phyloP scores from a whole-genome alignment of 2,113 vertebrate species.

The Stigmatopora nigra region DNA sequence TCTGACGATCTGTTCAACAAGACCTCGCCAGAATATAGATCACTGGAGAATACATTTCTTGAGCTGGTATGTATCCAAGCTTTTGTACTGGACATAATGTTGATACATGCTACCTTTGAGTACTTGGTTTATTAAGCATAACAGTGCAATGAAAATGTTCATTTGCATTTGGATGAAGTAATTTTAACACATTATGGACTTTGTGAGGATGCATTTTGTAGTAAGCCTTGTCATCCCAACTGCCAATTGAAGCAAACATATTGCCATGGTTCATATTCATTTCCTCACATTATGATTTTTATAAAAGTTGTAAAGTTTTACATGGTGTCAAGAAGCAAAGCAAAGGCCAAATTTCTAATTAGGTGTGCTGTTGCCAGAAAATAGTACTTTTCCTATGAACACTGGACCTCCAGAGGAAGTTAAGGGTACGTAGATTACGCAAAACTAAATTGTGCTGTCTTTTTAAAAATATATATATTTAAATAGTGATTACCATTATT shows the following conservation, averaged over 20 bases:
- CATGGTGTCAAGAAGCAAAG: not conserved
- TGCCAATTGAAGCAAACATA: constrained; percentile 5
- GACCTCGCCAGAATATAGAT: constrained; percentile 84
- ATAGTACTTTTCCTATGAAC: not conserved
- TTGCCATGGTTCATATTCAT: constrained; percentile 13
- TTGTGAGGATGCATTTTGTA: constrained; percentile 34
- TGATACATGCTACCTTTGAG: constrained; percentile 47
- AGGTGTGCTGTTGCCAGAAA: not conserved
- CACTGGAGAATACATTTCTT: constrained; percentile 83
- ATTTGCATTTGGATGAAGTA: constrained; percentile 1
- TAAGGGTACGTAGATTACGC: not conserved
- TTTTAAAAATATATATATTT: not conserved
- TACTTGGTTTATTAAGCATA: constrained; percentile 46
- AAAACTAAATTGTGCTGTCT: not conserved
- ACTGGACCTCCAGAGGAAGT: not conserved
- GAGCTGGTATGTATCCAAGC: constrained; percentile 83
- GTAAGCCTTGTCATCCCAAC: constrained; percentile 42
- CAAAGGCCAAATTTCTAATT: not conserved
- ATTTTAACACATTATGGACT: constrained; percentile 13
- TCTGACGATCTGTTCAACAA: constrained; percentile 88
- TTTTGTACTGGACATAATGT: constrained; percentile 51
- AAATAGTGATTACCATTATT: not conserved
- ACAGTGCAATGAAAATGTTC: constrained; percentile 5
- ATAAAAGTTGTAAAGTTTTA: not conserved
- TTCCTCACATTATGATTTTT: constrained; percentile 9